Evolutionary conservation across 2,888 invertebrate species (phyloP).

Genomic region (Priocnemis perturbator): DNA sequence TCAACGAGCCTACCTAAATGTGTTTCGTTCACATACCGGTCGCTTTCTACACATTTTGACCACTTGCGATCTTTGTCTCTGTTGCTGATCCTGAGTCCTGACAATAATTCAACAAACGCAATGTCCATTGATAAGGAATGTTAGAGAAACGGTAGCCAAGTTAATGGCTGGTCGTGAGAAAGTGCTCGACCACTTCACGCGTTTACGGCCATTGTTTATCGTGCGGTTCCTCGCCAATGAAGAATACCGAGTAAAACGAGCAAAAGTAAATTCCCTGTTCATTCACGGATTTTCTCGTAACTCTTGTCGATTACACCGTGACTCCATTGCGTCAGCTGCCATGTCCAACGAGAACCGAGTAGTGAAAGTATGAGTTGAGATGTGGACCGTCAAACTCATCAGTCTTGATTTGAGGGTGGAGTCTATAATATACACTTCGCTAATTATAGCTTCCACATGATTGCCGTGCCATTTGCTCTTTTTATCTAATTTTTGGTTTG

Average conservation of each 20-base stretch:
- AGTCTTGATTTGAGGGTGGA: constrained; percentile 6
- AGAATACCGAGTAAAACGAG: constrained; percentile 2
- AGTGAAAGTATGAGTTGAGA: constrained; percentile 46
- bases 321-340: constrained; percentile 29
- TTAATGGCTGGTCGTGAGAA: constrained; percentile 53
- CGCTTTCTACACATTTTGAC: constrained; percentile 58
- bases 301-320: constrained; percentile 9
- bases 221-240: constrained; percentile 21
- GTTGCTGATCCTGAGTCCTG: no score
- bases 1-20: constrained; percentile 54
- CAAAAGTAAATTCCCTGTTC: constrained; percentile 37
- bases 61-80: neutral
- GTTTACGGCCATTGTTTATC: constrained; percentile 16
- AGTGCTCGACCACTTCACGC: constrained; percentile 30
- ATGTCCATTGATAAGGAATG: no score
- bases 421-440: no score
- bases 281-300: constrained; percentile 10
- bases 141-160: constrained; percentile 33
- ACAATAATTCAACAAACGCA: no score
- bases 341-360: constrained; percentile 11
- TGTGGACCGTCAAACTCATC: constrained; percentile 28
- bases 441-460: no score
- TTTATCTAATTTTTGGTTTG: no score
- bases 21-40: constrained; percentile 49
- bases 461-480: no score